Evolutionary conservation across 2,888 invertebrate genomes (phyloP).

Genomic region (Molorchus minor): DNA sequence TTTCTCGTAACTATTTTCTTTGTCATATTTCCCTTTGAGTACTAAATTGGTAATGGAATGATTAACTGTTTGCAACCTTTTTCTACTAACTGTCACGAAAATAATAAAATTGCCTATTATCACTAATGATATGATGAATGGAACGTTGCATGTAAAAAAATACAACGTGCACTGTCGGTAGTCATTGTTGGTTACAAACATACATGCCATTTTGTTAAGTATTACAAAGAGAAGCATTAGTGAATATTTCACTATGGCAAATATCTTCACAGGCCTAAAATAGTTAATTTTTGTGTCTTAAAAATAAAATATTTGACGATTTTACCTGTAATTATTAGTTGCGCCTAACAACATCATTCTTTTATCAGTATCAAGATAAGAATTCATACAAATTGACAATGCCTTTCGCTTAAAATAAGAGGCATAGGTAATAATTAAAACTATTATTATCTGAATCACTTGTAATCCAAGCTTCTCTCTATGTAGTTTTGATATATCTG

Average conservation of each 20-base stretch:
- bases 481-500: not conserved
- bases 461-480: not conserved
- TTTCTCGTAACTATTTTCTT: slow-evolving; percentile 2
- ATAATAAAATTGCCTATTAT: slow-evolving; percentile 7
- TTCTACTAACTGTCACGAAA: slow-evolving; percentile 10
- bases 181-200: slow-evolving; percentile 7
- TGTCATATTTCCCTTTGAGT: slow-evolving; percentile 12
- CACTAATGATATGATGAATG: slow-evolving; percentile 12
- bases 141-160: slow-evolving; percentile 15
- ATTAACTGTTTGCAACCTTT: slow-evolving; percentile 9
- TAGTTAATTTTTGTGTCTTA: not conserved
- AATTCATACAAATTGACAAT: slow-evolving; percentile 6
- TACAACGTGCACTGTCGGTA: slow-evolving; percentile 3
- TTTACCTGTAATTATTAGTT: slow-evolving; percentile 15
- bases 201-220: slow-evolving; percentile 6
- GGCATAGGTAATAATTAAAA: slow-evolving; percentile 2
- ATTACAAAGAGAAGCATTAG: not conserved
- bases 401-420: not conserved
- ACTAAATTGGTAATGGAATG: slow-evolving; percentile 16
- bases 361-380: slow-evolving; percentile 3
- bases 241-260: slow-evolving; percentile 2
- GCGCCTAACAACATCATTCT: slow-evolving; percentile 15
- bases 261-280: slow-evolving; percentile 1
- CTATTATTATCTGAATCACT: slow-evolving; percentile 1
- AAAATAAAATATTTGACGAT: not conserved